These are phyloP conservation scores for Condylostylus longicornis DNA, from an alignment of 1,140 invertebrate species.

Conservation along the genomic window DNA sequence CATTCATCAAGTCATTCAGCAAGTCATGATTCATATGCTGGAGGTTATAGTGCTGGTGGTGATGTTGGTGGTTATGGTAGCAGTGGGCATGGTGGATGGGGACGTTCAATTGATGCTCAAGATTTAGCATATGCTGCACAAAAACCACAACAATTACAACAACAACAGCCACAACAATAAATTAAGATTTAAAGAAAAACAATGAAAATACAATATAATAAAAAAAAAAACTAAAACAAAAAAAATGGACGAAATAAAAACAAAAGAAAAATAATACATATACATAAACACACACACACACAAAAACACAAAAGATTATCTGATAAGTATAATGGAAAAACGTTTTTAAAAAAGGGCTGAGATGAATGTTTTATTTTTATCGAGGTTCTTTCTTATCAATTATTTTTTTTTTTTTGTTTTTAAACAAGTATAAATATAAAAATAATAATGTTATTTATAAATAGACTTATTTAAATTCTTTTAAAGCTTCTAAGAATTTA, in stretches of 20 bases:
- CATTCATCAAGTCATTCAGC: slow-evolving; percentile 44
- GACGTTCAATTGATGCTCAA: slow-evolving; percentile 52
- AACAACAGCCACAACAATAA: no score
- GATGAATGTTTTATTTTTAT: background rate
- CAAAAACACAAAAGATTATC: background rate
- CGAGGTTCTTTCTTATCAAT: background rate
- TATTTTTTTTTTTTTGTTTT: background rate
- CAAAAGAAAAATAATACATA: slow-evolving; percentile 3
- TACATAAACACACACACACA: slow-evolving; percentile 6
- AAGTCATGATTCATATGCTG: slow-evolving; percentile 48
- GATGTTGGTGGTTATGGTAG: slow-evolving; percentile 38
- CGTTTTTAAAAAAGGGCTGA: no score
- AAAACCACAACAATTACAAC: no score
- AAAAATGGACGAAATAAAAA: background rate
- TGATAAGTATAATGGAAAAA: no score
- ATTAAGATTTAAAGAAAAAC: slow-evolving; percentile 1
- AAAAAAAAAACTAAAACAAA: slow-evolving; percentile 7
- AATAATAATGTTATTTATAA: no score
- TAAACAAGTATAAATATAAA: background rate
- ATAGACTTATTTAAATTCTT: no score
- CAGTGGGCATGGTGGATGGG: slow-evolving; percentile 49
- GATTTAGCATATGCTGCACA: slow-evolving; percentile 59
- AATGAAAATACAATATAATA: background rate
- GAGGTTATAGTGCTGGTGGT: slow-evolving; percentile 40
- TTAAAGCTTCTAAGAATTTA: no score